Base-by-base conservation (phyloP, 2,888 invertebrate genomes). In the Meganola albula region DNA sequence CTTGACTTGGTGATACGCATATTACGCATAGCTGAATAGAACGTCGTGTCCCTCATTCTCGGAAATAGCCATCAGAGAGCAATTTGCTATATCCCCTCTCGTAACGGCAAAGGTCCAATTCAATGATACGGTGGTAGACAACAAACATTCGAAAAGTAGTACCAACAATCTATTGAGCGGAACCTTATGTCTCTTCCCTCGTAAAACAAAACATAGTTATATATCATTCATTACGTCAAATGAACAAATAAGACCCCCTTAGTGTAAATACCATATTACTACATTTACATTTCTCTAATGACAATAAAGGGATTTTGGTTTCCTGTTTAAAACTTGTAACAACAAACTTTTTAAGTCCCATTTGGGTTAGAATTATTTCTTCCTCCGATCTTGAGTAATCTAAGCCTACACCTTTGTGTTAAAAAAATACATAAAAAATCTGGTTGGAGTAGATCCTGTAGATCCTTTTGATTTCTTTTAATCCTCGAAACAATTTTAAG, bases 291-390 rank as follows among this genome's bases (percentile, higher is more conserved):
- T 31, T n/a, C 42, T 34, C 35, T 48, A 45, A 44, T 27, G 27
- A 44, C 42, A 46, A 44, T 49, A 53, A 53, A 48, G 51, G 47
- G 48, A 43, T 58, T 61, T 49, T 44, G 41, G 52, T 58, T 63
- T 65, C 61, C 61, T 56, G 54, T 43, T 44, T 37, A 25, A 31
- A 30, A 43, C 51, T 49, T 62, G 53, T 54, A 62, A 61, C 55
- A 65, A 66, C 60, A 64, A 53, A 46, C 46, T 54, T 58, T 54
- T 49, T 50, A 41, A 51, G 40, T 39, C 44, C 46, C 37, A 44
- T 45, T 54, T 54, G 43, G 41, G 45, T 52, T 50, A 67, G 64
- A 67, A 53, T 64, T 72, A 71, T 72, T 59, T 65, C 70, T 71
- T 70, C 67, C 70, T 62, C 55, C 55, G 51, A 48, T 46, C 49